Evolutionary conservation across 2,797 vertebrate genomes (phyloP).

Genomic region (Bradypodion pumilum): DNA sequence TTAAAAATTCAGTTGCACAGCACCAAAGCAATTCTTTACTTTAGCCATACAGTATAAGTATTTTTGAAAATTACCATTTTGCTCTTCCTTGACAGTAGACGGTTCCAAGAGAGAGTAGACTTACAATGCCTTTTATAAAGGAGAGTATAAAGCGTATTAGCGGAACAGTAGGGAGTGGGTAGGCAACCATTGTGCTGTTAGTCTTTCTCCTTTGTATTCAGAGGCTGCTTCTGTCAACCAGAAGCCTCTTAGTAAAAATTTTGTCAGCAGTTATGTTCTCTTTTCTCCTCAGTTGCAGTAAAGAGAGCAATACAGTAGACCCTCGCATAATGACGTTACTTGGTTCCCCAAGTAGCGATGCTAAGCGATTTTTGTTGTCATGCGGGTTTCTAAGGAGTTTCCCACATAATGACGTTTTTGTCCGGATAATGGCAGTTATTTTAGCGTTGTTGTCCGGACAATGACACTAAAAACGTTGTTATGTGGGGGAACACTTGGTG

Average conservation of each 20-base stretch:
- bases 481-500: too few species aligned
- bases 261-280: not conserved
- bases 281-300: not conserved
- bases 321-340: too few species aligned
- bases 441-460: too few species aligned
- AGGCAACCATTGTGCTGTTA: not conserved
- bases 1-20: not conserved
- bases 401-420: too few species aligned
- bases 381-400: too few species aligned
- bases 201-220: not conserved
- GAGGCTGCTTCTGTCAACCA: too few species aligned
- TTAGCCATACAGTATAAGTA: not conserved
- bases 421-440: too few species aligned
- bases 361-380: too few species aligned
- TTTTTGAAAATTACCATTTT: not conserved
- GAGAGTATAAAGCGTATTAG: not conserved
- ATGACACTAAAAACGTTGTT: too few species aligned
- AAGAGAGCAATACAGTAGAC: too few species aligned
- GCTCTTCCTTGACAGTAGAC: not conserved
- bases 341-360: too few species aligned
- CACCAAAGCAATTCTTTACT: not conserved
- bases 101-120: not conserved
- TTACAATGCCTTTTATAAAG: not conserved
- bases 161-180: not conserved
- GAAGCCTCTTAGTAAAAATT: not conserved